A percentile compares a stretch with the other conserved stretches of the same genome.
Conservation (phyloP, 23 tunicate species). For the Oikopleura albicans region DNA sequence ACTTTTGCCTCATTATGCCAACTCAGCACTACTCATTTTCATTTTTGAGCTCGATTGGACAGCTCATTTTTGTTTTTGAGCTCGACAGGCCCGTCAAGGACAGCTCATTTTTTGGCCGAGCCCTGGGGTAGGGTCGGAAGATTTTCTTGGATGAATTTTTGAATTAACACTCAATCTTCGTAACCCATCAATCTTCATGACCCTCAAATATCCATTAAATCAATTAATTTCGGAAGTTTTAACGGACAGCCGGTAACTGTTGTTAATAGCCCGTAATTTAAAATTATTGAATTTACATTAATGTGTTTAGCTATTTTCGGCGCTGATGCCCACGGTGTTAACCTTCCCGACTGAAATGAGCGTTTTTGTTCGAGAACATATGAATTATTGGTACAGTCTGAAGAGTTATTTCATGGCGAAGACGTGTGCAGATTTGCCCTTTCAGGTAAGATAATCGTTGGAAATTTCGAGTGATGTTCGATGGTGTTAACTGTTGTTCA, state of each 20-base stretch:
- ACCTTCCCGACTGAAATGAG: constrained; percentile 76
- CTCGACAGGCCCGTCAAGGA: not conserved
- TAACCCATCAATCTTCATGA: too few relatives aligned
- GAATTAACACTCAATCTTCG: too few relatives aligned
- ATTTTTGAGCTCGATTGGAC: not conserved
- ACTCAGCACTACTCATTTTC: too few relatives aligned
- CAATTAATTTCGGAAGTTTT: too few relatives aligned
- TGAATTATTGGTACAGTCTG: constrained; percentile 89
- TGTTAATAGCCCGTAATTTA: too few relatives aligned
- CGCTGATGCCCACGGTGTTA: constrained; percentile 21
- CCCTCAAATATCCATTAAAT: too few relatives aligned
- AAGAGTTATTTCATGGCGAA: constrained; percentile 68
- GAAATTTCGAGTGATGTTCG: not conserved
- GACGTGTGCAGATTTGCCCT: constrained; percentile 83
- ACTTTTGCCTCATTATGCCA: not conserved
- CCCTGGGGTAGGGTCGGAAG: too few relatives aligned
- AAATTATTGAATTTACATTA: too few relatives aligned
- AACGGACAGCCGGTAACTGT: too few relatives aligned
- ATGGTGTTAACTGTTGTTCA: too few relatives aligned
- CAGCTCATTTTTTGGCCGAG: too few relatives aligned
- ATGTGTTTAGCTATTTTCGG: constrained; percentile 14
- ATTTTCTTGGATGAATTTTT: too few relatives aligned
- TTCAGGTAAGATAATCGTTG: constrained; percentile 35
- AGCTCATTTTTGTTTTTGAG: not conserved
- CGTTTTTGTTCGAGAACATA: constrained; percentile 76